phyloP scores from a whole-genome alignment of 1,140 invertebrate genomes.

The fruit fly (Drosophila melanogaster) region DNA sequence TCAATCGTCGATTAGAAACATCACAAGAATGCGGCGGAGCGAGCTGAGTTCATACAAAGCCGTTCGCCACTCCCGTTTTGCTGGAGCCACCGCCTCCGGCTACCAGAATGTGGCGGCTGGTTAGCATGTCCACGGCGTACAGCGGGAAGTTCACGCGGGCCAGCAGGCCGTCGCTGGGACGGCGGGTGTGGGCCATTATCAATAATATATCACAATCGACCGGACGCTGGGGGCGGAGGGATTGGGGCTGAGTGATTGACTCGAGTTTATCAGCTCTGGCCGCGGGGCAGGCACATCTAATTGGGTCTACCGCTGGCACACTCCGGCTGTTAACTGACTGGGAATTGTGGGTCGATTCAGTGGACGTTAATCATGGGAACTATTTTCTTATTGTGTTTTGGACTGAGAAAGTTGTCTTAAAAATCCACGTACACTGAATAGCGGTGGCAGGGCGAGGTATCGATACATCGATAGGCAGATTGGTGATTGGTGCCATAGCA shows the following conservation, averaged over 20 bases:
- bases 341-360: background rate
- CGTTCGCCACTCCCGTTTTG: slow-evolving; percentile 97
- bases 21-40: background rate
- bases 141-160: slow-evolving; percentile 96
- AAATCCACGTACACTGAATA: slow-evolving; percentile 49
- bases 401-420: slow-evolving; percentile 24
- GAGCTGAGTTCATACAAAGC: slow-evolving; percentile 90
- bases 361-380: slow-evolving; percentile 12
- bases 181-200: slow-evolving; percentile 78
- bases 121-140: slow-evolving; percentile 95
- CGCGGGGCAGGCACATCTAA: slow-evolving; percentile 20
- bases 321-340: background rate
- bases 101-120: slow-evolving; percentile 96
- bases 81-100: slow-evolving; percentile 97
- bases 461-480: slow-evolving; percentile 8
- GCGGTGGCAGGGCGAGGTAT: slow-evolving; percentile 8
- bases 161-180: slow-evolving; percentile 88
- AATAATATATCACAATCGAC: slow-evolving; percentile 62
- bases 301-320: slow-evolving; percentile 7
- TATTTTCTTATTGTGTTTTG: slow-evolving; percentile 6
- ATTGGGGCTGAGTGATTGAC: slow-evolving; percentile 18
- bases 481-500: no score
- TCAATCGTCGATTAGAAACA: background rate
- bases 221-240: background rate
- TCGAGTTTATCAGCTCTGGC: slow-evolving; percentile 35